Evolutionary conservation across 1,140 invertebrate genomes (phyloP).

Genomic region (Geopemphigus sp.): DNA sequence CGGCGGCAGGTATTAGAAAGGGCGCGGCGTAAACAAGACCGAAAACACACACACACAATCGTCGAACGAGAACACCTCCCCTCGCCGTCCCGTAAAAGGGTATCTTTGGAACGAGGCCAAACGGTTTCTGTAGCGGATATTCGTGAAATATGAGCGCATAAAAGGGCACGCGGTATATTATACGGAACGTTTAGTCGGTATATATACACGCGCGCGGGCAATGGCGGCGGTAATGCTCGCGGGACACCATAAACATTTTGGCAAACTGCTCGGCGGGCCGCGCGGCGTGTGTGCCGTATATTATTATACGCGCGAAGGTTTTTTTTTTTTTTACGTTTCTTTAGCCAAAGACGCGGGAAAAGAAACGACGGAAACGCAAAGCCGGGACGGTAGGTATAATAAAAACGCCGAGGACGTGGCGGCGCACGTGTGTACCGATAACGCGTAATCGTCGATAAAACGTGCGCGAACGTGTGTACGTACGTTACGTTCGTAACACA

Average conservation of each 20-base stretch:
- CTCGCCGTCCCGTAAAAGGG: neutral
- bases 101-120: conserved; percentile 38
- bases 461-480: too few species aligned
- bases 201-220: neutral
- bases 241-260: conserved; percentile 35
- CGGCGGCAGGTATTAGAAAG: neutral
- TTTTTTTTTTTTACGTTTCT: neutral
- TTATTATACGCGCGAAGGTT: neutral
- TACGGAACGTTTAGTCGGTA: conserved; percentile 26
- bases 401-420: too few species aligned
- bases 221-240: conserved; percentile 7
- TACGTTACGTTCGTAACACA: too few species aligned
- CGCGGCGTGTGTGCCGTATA: neutral
- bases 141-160: conserved; percentile 43
- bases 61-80: too few species aligned
- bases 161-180: conserved; percentile 6
- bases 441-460: too few species aligned
- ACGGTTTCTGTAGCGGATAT: conserved; percentile 42
- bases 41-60: neutral
- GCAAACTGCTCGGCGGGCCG: conserved; percentile 14
- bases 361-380: neutral
- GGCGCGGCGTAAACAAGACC: neutral
- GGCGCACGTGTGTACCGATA: too few species aligned
- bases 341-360: neutral
- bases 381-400: too few species aligned